These are phyloP conservation scores for Eunapius fragilis DNA, from an alignment of 37 sponge, comb jelly and placozoan species.

Conservation along the genomic window DNA sequence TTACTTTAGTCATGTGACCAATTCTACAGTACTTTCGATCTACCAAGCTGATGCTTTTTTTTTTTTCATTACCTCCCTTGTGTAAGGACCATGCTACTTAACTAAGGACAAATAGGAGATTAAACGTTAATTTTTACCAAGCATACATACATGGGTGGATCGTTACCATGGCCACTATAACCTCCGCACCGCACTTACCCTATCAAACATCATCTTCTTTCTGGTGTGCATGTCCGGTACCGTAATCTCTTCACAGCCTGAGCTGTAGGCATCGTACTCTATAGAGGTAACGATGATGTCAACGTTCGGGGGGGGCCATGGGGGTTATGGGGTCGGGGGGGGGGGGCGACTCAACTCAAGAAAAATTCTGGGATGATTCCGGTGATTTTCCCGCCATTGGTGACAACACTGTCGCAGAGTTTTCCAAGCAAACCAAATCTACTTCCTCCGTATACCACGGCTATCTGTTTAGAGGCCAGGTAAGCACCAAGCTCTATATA, in stretches of 20 bases:
- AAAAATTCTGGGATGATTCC: conserved; percentile 69
- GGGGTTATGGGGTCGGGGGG: neutral
- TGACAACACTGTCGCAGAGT: conserved; percentile 31
- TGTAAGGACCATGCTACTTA: no score
- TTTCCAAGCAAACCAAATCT: conserved; percentile 50
- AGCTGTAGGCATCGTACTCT: conserved; percentile 23
- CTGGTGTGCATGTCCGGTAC: conserved; percentile 70
- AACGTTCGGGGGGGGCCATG: neutral
- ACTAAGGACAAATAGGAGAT: no score
- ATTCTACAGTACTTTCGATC: no score
- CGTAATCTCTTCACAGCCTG: conserved; percentile 41
- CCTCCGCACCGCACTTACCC: no score
- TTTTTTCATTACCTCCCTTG: no score
- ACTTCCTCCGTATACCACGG: conserved; percentile 61
- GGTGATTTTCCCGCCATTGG: conserved; percentile 41
- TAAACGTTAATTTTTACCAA: no score
- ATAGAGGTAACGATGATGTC: neutral
- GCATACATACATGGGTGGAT: no score
- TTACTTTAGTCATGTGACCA: no score
- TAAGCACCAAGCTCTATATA: conserved; percentile 42
- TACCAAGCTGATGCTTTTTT: no score
- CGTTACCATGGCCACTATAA: no score
- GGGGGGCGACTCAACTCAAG: conserved; percentile 27
- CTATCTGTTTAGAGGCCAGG: conserved; percentile 22
- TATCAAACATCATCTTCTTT: conserved; percentile 70